These are phyloP conservation scores for Nesidiocoris tenuis DNA, from an alignment of 2,888 invertebrate genomes.

Conservation along the genomic window DNA sequence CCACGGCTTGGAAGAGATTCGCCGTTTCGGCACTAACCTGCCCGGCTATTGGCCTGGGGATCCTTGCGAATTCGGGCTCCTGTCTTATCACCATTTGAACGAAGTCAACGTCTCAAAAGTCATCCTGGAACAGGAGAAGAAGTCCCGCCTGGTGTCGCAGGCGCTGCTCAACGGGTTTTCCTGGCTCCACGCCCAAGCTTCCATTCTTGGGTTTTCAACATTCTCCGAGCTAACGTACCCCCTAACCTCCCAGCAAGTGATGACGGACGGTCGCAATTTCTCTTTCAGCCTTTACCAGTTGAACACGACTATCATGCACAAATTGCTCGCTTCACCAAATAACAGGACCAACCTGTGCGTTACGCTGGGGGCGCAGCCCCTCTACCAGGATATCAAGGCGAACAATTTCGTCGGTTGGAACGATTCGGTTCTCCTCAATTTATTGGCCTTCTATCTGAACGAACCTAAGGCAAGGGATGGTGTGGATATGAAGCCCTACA, in stretches of 20 bases:
- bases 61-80: constrained; percentile 69
- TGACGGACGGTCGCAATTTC: constrained; percentile 86
- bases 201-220: constrained; percentile 70
- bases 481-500: constrained; percentile 71
- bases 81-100: constrained; percentile 68
- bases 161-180: constrained; percentile 77
- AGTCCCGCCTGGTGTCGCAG: constrained; percentile 68
- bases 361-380: constrained; percentile 67
- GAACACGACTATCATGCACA: constrained; percentile 75
- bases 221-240: constrained; percentile 91
- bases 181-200: constrained; percentile 75
- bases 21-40: constrained; percentile 66
- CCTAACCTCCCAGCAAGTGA: constrained; percentile 78
- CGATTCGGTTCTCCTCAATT: constrained; percentile 69
- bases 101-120: constrained; percentile 54
- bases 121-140: constrained; percentile 13
- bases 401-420: constrained; percentile 73
- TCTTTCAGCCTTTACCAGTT: constrained; percentile 88
- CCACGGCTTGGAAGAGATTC: constrained; percentile 60
- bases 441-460: constrained; percentile 75
- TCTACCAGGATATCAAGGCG: constrained; percentile 71
- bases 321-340: constrained; percentile 65
- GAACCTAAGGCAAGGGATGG: constrained; percentile 63
- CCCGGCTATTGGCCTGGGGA: constrained; percentile 84
- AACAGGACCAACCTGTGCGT: constrained; percentile 77